Evolutionary conservation across 2,797 vertebrate genomes (phyloP), one percentile per base, ranked within the genome.

Genomic region (Sebastes baramenuke): DNA sequence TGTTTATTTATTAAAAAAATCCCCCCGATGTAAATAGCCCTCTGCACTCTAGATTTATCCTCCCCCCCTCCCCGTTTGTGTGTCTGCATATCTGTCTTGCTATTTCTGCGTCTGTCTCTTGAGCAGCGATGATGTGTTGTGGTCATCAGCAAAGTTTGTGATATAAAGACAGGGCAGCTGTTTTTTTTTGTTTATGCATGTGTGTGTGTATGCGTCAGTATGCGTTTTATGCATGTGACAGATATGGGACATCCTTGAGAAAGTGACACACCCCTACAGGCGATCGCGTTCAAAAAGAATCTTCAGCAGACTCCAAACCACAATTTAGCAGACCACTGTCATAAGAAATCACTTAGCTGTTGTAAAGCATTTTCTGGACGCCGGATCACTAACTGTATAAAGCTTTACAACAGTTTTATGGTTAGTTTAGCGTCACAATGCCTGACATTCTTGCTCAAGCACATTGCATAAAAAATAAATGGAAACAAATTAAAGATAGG

Each of bases 161-260:
- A 82, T 84, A 83, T 82, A 70, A 80, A 71, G 81, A 73, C 64
- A 64, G 71, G 85, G 77, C 86, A 88, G 82, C 77, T 89, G 86
- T 88, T 92, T 86, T 88, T 30, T 30, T 82, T 77, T 70, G 71
- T 87, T 78, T 83, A 62, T 62, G 42, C 38, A 46, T 69, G 71
- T 72, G 56, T 79, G 68, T 79, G 59, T 74, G 77, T 49, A 3
- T 77, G 72, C 36, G 59, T 92, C 85, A 77, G 77, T 71, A 77
- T 91, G 82, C 49, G 34, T 90, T 88, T 90, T 88, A 72, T 92
- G 83, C 86, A 79, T 85, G 83, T 93, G 95, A 95, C 95, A 96
- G 93, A 95, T 95, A 86, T 95, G 93, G 93, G 93, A 95, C 94
- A 93, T 88, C 85, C 89, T 86, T 91, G 87, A 90, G 88, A 94